phyloP scores from a whole-genome alignment of 2,797 vertebrate species.

The Taenioides sp. region DNA sequence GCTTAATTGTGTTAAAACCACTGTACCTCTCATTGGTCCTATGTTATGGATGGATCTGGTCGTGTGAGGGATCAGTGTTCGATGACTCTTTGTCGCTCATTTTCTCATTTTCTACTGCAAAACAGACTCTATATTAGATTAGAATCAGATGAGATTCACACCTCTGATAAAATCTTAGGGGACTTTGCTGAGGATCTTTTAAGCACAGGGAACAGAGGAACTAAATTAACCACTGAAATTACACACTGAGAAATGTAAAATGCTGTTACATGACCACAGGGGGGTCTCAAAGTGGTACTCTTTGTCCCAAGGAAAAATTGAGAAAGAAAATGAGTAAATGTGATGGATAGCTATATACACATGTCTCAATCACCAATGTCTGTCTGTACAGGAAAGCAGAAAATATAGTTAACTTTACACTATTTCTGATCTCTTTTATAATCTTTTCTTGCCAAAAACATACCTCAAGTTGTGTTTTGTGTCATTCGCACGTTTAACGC shows the following conservation, averaged over 20 bases:
- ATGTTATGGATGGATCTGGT: not conserved
- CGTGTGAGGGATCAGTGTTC: not conserved
- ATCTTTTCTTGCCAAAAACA: no score
- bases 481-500: no score
- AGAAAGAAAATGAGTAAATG: not conserved
- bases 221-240: not conserved
- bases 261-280: not conserved
- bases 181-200: conserved; percentile 51
- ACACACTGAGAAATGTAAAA: no score
- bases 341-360: not conserved
- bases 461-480: no score
- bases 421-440: no score
- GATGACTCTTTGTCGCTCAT: conserved; percentile 31
- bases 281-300: no score
- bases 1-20: no score
- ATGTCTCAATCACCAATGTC: not conserved
- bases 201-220: conserved; percentile 32
- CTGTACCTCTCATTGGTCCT: not conserved
- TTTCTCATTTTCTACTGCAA: conserved; percentile 35
- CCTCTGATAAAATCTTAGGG: conserved; percentile 45
- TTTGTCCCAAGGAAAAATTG: not conserved
- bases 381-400: conserved; percentile 15
- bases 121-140: conserved; percentile 65
- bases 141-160: conserved; percentile 65
- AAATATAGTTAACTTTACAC: conserved; percentile 10